Conservation (phyloP, 2,888 invertebrate species). For the Drosophila fungiperda region DNA sequence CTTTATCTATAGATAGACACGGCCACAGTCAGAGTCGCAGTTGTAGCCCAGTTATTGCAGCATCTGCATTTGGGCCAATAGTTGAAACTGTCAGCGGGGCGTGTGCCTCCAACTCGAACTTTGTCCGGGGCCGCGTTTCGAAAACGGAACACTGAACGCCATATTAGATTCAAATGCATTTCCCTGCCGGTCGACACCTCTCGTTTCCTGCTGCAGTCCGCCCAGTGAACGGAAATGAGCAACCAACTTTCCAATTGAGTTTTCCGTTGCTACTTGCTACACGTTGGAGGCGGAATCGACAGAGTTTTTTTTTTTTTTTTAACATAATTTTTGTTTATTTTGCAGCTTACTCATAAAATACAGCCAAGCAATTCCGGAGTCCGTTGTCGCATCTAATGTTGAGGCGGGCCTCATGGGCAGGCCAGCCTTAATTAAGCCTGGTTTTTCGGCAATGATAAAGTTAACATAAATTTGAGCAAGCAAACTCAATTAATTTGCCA, state of each 20-base stretch:
- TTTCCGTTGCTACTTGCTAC: conserved; percentile 63
- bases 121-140: conserved; percentile 23
- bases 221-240: conserved; percentile 66
- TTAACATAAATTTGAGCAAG: conserved; percentile 52
- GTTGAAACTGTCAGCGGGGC: conserved; percentile 46
- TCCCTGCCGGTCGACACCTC: conserved; percentile 71
- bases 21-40: conserved; percentile 16
- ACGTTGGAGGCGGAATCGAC: conserved; percentile 36
- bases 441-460: conserved; percentile 32
- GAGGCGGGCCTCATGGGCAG: conserved; percentile 3
- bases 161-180: conserved; percentile 77
- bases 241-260: conserved; percentile 80
- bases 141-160: conserved; percentile 72
- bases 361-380: conserved; percentile 20
- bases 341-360: conserved; percentile 59
- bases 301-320: conserved; percentile 54
- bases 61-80: conserved; percentile 29
- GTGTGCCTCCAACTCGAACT: conserved; percentile 39
- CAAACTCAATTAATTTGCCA: conserved; percentile 42
- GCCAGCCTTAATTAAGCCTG: conserved; percentile 50
- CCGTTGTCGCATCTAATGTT: conserved; percentile 4
- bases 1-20: conserved; percentile 29
- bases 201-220: conserved; percentile 48
- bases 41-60: conserved; percentile 30
- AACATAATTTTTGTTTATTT: conserved; percentile 72